phyloP scores from a whole-genome alignment of 2,113 vertebrate species.

The Coryphaenoides rupestris region DNA sequence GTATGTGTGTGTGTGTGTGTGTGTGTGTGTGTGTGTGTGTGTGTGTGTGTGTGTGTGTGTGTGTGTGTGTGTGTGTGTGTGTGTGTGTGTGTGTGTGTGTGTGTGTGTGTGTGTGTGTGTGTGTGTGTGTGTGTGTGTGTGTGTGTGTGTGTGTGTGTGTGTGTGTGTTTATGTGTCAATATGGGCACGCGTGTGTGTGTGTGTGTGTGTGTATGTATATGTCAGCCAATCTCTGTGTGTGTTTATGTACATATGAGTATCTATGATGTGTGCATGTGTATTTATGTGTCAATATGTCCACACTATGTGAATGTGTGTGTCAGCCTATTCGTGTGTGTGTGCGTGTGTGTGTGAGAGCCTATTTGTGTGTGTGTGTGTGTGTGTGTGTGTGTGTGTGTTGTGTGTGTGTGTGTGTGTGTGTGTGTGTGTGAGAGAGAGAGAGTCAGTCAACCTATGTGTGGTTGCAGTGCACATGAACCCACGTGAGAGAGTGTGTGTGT shows the following conservation, averaged over 20 bases:
- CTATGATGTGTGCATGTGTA: conserved; percentile 18
- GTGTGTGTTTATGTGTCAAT: conserved; percentile 20
- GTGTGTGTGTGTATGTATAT: not conserved
- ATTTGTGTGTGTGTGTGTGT: conserved; percentile 28
- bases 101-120: conserved; percentile 23
- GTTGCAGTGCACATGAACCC: too few species aligned
- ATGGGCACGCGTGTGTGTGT: conserved; percentile 11
- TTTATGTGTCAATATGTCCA: conserved; percentile 35
- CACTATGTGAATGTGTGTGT: not conserved
- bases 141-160: not conserved
- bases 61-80: not conserved
- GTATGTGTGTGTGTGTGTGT: conserved; percentile 33
- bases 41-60: too few species aligned
- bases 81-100: conserved; percentile 9
- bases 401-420: conserved; percentile 1
- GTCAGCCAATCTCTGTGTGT: too few species aligned
- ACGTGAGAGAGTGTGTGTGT: conserved; percentile 29
- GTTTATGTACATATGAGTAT: not conserved
- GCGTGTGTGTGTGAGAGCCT: not conserved
- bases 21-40: too few species aligned
- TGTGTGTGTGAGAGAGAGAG: conserved; percentile 2
- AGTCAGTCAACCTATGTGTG: too few species aligned
- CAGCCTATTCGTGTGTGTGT: conserved; percentile 1
- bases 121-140: not conserved
- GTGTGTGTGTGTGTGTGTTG: conserved; percentile 17